Evolutionary conservation across 2,888 invertebrate genomes (phyloP).

Genomic region (Aphodius sticticus): DNA sequence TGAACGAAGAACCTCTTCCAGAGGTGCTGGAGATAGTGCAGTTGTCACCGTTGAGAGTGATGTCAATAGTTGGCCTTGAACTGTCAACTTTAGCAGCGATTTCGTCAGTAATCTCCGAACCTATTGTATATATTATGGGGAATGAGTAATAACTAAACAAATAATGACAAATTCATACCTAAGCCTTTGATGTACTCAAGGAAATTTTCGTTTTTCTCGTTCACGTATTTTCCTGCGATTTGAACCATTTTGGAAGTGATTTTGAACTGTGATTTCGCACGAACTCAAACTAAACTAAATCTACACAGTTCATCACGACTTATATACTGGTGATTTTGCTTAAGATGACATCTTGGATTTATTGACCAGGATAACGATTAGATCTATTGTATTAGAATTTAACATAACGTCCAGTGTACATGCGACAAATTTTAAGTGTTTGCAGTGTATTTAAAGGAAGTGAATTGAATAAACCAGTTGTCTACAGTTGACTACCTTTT

Average conservation of each 20-base stretch:
- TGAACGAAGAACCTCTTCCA: constrained; percentile 18
- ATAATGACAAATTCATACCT: constrained; percentile 39
- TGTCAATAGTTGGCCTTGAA: constrained; percentile 24
- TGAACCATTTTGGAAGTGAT: constrained; percentile 43
- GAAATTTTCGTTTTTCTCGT: constrained; percentile 46
- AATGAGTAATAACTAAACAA: not conserved
- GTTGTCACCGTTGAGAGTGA: constrained; percentile 19
- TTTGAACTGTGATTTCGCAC: not conserved
- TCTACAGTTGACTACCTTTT: too few relatives aligned
- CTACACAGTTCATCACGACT: not conserved
- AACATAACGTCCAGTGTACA: not conserved
- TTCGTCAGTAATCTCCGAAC: constrained; percentile 42
- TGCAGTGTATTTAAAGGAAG: not conserved
- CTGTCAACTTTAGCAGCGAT: constrained; percentile 39
- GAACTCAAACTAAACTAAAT: not conserved
- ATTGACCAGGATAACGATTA: not conserved
- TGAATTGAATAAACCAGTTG: too few relatives aligned
- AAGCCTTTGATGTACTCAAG: constrained; percentile 41
- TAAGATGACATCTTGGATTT: not conserved
- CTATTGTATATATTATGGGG: constrained; percentile 27
- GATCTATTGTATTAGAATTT: not conserved
- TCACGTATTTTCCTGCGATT: constrained; percentile 45
- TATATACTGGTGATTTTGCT: not conserved
- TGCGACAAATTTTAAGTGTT: not conserved
- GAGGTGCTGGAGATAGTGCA: constrained; percentile 6